These are phyloP conservation scores for Lipophrys pholis DNA, from an alignment of 2,113 vertebrate species.

Conservation along the genomic window DNA sequence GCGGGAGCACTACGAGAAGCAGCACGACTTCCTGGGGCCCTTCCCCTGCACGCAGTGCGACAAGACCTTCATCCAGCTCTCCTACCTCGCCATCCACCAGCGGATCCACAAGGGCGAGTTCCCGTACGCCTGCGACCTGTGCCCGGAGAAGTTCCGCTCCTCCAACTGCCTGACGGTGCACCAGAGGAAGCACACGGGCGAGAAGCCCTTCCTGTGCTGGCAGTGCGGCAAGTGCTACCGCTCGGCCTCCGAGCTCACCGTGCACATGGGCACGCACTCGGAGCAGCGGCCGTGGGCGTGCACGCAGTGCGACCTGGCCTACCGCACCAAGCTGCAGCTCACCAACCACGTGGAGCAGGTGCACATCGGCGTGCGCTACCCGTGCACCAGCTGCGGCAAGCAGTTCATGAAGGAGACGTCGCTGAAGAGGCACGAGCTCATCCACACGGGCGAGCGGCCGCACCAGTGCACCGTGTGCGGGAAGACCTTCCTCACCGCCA, in stretches of 20 bases:
- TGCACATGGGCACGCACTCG: slow-evolving; percentile 80
- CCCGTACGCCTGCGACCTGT: slow-evolving; percentile 68
- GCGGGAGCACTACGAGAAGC: slow-evolving; percentile 79
- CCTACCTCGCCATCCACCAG: slow-evolving; percentile 80
- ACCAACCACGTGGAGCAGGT: slow-evolving; percentile 78
- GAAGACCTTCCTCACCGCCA: slow-evolving; percentile 79
- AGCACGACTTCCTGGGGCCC: slow-evolving; percentile 74
- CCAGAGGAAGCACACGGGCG: slow-evolving; percentile 78
- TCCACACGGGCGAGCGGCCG: slow-evolving; percentile 77
- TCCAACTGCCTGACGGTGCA: slow-evolving; percentile 80
- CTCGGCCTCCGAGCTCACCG: slow-evolving; percentile 76
- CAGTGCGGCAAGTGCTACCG: slow-evolving; percentile 81
- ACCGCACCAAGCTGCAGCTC: slow-evolving; percentile 80
- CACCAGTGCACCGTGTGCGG: slow-evolving; percentile 78
- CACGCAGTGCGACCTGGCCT: slow-evolving; percentile 69
- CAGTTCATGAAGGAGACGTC: slow-evolving; percentile 82
- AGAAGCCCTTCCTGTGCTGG: slow-evolving; percentile 82
- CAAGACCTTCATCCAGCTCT: slow-evolving; percentile 76
- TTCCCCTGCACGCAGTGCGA: slow-evolving; percentile 71
- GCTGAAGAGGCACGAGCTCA: slow-evolving; percentile 78
- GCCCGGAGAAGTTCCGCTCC: slow-evolving; percentile 75
- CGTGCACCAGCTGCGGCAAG: slow-evolving; percentile 77
- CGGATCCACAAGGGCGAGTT: slow-evolving; percentile 80
- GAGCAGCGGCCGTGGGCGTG: slow-evolving; percentile 75
- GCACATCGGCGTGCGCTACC: slow-evolving; percentile 79